These are phyloP conservation scores for Oostethus manadensis DNA, from an alignment of 2,113 vertebrate species.

Conservation along the genomic window DNA sequence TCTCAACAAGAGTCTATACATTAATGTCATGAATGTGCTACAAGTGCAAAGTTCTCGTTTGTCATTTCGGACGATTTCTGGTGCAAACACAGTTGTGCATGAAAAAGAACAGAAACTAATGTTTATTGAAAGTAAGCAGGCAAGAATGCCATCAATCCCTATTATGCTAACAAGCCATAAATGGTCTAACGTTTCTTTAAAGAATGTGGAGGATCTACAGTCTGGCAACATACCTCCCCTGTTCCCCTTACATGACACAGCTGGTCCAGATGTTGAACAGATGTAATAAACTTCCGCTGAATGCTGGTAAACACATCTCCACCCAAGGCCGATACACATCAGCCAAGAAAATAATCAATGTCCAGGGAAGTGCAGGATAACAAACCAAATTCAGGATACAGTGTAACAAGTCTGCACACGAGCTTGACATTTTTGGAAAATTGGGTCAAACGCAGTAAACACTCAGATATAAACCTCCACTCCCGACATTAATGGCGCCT, in stretches of 20 bases:
- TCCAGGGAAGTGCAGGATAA: conserved; percentile 4
- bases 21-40: conserved; percentile 17
- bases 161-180: conserved; percentile 6
- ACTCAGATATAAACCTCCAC: conserved; percentile 24
- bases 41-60: conserved; percentile 7
- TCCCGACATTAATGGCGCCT: conserved; percentile 20
- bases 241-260: conserved; percentile 56
- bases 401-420: conserved; percentile 22
- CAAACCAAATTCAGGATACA: conserved; percentile 29
- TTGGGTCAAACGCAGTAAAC: conserved; percentile 32
- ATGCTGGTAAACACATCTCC: conserved; percentile 47
- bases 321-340: conserved; percentile 41
- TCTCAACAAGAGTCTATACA: not conserved
- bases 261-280: conserved; percentile 69
- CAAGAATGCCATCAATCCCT: conserved; percentile 12
- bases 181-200: conserved; percentile 28
- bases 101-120: conserved; percentile 7
- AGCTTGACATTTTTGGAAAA: conserved; percentile 36
- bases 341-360: conserved; percentile 17
- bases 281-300: conserved; percentile 56
- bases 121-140: conserved; percentile 10
- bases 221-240: conserved; percentile 38
- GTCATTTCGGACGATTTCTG: conserved; percentile 19
- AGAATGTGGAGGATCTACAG: conserved; percentile 26
- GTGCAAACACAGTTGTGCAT: not conserved